Base-by-base conservation (phyloP, 1,140 invertebrate genomes). In the Tachypleus tridentatus region DNA sequence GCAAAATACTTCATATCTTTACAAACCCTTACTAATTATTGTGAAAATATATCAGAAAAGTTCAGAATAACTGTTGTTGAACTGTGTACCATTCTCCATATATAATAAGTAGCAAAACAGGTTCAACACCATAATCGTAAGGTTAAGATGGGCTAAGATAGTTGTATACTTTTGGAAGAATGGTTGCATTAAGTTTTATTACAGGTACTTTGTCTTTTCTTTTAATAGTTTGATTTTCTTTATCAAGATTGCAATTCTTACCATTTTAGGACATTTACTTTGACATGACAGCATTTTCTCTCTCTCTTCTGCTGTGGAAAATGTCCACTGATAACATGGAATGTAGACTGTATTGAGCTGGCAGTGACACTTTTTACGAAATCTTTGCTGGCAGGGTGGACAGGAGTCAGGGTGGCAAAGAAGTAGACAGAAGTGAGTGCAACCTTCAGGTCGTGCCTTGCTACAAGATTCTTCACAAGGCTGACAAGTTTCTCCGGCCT, bases 251-350 rank as follows among this genome's bases (percentile, higher is more conserved):
- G 2, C 29, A 29, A 29, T 29, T 29, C 77, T 81, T 77, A 90
- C 88, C 80, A 83, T 85, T 78, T 87, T 91, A 3, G 90, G 86
- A 74, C 93, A 97, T 65, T 87, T 88, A 75, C 90, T 90, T 59
- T 85, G 84, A 74, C 91, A 93, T 64, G 83, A 85, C 49, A 85
- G 78, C 68, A 87, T 74, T 67, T 78, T 74, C 57, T 81, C 75
- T 51, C 80, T 81, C 51, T 76, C 69, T 4, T 83, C 73, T 4
- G 70, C 66, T 4, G 76, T 79, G 47, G 82, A 77, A 9, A 76
- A 74, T 5, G 80, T 82, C 72, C 87, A 82, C 70, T 87, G 82
- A 52, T 75, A 74, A 73, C 93, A 95, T 49, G 82, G 77, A 56
- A 90, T 79, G 68, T 89, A 87, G 9, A 88, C 75, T 58, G 87